Conservation (phyloP, 2,797 vertebrate species). For the Rousettus madagascariensis region DNA sequence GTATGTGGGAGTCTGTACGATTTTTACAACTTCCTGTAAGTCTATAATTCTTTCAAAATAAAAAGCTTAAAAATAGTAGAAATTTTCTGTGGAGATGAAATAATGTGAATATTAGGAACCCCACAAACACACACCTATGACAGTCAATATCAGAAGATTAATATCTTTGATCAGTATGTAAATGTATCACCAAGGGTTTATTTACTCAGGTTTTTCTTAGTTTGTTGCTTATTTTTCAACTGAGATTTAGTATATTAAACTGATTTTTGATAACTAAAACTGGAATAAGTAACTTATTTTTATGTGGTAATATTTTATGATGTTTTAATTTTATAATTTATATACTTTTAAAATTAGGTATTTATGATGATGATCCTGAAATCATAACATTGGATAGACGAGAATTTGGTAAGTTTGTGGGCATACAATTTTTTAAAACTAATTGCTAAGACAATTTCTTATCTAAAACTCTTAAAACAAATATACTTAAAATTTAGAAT, state of each 20-base stretch:
- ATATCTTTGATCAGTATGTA: background rate
- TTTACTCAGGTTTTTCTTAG: background rate
- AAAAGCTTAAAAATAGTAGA: background rate
- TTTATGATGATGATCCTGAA: slow-evolving; percentile 98
- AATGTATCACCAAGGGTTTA: background rate
- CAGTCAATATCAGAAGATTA: background rate
- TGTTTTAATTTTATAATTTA: slow-evolving; percentile 45
- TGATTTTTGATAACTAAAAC: slow-evolving; percentile 39
- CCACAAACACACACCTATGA: background rate
- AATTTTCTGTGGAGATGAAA: background rate
- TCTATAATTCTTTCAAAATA: slow-evolving; percentile 37
- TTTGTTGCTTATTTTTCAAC: slow-evolving; percentile 18
- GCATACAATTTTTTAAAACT: slow-evolving; percentile 23
- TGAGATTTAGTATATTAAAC: background rate
- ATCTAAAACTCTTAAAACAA: background rate
- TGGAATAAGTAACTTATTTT: background rate
- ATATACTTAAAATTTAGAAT: slow-evolving; percentile 41
- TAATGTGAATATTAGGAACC: background rate
- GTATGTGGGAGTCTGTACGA: background rate
- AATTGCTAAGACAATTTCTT: background rate
- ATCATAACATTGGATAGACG: slow-evolving; percentile 96
- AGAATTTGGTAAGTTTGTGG: slow-evolving; percentile 93
- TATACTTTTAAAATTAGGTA: slow-evolving; percentile 86
- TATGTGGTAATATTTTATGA: background rate
- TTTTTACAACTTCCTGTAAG: background rate